Evolutionary conservation across 2,888 invertebrate genomes (phyloP), one percentile per base, ranked within the genome.

Genomic region (Alviniconcha strummeri): DNA sequence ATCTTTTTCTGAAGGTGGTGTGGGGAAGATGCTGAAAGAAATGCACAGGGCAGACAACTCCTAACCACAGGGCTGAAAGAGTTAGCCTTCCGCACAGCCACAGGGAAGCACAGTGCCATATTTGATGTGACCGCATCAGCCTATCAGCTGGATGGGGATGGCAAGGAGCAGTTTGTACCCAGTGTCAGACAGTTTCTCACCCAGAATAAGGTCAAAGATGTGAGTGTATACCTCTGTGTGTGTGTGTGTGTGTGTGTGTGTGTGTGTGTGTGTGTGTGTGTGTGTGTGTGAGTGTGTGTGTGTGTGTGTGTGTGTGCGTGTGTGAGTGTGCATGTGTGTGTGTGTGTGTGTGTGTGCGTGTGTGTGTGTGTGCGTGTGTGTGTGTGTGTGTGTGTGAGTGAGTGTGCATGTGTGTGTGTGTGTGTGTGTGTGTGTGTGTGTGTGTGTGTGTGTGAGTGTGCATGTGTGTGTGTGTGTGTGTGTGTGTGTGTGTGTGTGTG

Each of bases 171-270:
- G 69, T 90, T 91, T 84, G 74, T 92, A 13, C 89, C 19, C 0
- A 81, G 84, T 67, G 84, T 91, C 8, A 85, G 83, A 72, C 75
- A 81, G 6, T 87, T 90, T 54, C 19, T 91, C 15, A 85, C 84
- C 13, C 85, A 87, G 55, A 86, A 89, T 60, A 89, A 89, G 83
- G 89, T 86, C 80, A 91, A 90, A 84, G 91, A 91, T 89, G 91
- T 91, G 84, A 78, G 84, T 69, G 36, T 36, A 36, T 36, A 36
- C 36, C 0, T 36, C 1, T 36, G 36, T 36, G 36, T 36, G 36
- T 36, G 36, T 36, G 36, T 36, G 36, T 36, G 36, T 36, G 36
- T 36, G 36, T 36, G 36, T 3, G 36, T 36, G 36, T 36, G 1
- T 36, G 36, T 36, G 36, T 1, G 69, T 69, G 11, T 71, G 3